Evolutionary conservation across 2,888 invertebrate genomes (phyloP), one percentile per base, ranked within the genome.

Genomic region (Cecidostiba fungosa): DNA sequence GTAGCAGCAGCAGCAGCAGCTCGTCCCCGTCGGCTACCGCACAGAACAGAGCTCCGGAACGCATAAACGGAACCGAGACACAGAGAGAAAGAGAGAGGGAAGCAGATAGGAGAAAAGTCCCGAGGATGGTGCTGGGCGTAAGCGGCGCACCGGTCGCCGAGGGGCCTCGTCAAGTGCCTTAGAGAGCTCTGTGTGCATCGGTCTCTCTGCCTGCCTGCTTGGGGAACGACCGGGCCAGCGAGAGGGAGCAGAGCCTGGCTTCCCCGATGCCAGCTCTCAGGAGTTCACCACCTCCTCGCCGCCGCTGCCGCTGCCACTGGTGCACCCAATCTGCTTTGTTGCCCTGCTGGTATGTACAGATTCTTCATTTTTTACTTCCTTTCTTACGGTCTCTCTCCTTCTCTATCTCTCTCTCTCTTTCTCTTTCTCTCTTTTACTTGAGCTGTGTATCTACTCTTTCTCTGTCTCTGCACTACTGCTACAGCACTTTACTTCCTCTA

Each of bases 41-140:
- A 47, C 6, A 59, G 54, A 59, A 1, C 14, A 29, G 66, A 66
- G 3, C 66, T 66, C 66, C 66, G 16, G 66, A 66, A 29, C 66
- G 29, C 66, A 29, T 66, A 66, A 3, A 66, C 66, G 66, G 62
- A 59, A 50, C 29, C 14, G 54, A 47, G 69, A 69, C 32, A 12
- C n/a, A 47, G 72, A 32, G 54, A 72, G 36, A 78, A 6, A 77
- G 81, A 62, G 32, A 76, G 82, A 80, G 54, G 69, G 59, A 76
- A 54, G 23, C 62, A n/a, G 77, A 72, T 47, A 16, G 43, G 72
- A 59, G 77, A 29, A 23, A 36, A 66, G 50, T 70, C 74, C 54
- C 81, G 85, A 86, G 85, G 85, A 86, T 86, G 85, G 79, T 82
- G 78, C 70, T 82, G 69, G 78, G 74, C 74, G 78, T 82, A 76